phyloP scores from a whole-genome alignment of 2,113 vertebrate genomes.

The Salminus brasiliensis region DNA sequence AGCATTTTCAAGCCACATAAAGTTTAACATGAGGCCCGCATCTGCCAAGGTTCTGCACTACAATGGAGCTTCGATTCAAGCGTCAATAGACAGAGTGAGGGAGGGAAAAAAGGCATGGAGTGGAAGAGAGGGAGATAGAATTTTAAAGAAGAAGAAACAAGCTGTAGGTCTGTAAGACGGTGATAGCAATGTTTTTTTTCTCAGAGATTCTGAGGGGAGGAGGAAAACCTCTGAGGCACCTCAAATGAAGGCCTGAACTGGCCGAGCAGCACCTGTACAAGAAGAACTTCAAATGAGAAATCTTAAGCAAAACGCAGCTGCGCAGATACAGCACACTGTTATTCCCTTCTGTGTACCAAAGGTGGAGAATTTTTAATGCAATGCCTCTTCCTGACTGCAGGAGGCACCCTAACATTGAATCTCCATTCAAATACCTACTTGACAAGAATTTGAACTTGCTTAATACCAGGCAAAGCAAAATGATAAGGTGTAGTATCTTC shows the following conservation, averaged over 20 bases:
- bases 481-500: neutral
- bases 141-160: slow-evolving; percentile 4
- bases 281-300: neutral
- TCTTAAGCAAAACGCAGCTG: neutral
- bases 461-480: neutral
- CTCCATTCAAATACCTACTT: neutral
- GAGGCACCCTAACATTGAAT: slow-evolving; percentile 39
- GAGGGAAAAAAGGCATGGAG: neutral
- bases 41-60: slow-evolving; percentile 83
- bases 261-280: neutral
- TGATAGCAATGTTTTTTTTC: neutral
- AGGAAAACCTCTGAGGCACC: neutral
- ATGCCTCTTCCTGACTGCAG: slow-evolving; percentile 30
- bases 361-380: neutral
- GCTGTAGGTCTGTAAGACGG: neutral
- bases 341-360: neutral
- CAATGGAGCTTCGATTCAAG: slow-evolving; percentile 81
- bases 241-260: neutral
- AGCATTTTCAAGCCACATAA: slow-evolving; percentile 88
- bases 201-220: neutral
- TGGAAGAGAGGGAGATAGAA: neutral
- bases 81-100: slow-evolving; percentile 51
- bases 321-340: neutral
- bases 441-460: neutral
- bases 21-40: slow-evolving; percentile 88